These are phyloP conservation scores for Hexactinellida sp. DNA, from an alignment of 37 sponge, comb jelly and placozoan genomes.

Conservation along the genomic window DNA sequence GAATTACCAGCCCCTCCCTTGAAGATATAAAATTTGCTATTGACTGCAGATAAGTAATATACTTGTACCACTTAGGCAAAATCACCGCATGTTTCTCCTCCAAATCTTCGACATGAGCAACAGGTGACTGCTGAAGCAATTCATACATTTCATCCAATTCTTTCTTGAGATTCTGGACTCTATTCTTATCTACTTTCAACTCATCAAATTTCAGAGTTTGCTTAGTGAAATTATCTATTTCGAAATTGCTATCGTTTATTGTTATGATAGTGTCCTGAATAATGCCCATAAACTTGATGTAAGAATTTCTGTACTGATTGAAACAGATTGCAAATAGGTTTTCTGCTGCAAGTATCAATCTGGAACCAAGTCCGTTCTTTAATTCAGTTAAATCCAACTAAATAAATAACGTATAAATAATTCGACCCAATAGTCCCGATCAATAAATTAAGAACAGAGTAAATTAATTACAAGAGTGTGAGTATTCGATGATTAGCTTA, in stretches of 20 bases:
- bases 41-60: background rate
- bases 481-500: too few species aligned
- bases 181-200: conserved; percentile 1
- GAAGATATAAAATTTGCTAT: background rate
- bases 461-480: too few species aligned
- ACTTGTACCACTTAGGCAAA: background rate
- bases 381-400: conserved; percentile 10
- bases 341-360: background rate
- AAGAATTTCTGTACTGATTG: background rate
- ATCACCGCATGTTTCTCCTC: conserved; percentile 5
- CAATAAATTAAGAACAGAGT: too few species aligned
- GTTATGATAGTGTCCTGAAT: background rate
- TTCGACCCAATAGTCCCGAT: too few species aligned
- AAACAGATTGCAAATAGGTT: background rate
- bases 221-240: background rate
- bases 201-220: background rate
- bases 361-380: background rate
- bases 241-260: background rate
- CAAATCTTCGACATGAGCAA: background rate
- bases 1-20: background rate
- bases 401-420: background rate
- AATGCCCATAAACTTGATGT: background rate
- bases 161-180: background rate
- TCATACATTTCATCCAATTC: conserved; percentile 18
- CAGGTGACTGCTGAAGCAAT: background rate